Evolutionary conservation across 2,888 invertebrate genomes (phyloP).

Genomic region (Xestia ashworthii): DNA sequence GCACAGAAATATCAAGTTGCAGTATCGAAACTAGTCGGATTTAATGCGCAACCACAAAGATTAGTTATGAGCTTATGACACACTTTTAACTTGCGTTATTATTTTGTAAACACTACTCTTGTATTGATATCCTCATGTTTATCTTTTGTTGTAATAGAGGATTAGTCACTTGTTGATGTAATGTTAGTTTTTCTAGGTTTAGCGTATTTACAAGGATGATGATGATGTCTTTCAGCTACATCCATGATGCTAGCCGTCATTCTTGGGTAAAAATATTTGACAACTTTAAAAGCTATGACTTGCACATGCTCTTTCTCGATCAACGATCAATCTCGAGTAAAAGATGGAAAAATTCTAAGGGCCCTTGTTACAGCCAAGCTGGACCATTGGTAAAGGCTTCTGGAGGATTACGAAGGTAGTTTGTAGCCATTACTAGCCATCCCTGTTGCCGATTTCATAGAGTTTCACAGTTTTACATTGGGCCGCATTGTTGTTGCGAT

Average conservation of each 20-base stretch:
- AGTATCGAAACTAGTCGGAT: conserved; percentile 29
- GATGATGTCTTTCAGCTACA: background rate
- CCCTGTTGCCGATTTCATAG: background rate
- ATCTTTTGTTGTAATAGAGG: background rate
- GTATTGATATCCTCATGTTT: background rate
- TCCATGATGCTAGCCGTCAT: background rate
- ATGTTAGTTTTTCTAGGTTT: background rate
- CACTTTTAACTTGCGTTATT: conserved; percentile 23
- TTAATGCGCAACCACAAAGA: conserved; percentile 24
- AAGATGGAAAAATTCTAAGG: background rate
- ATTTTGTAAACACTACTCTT: conserved; percentile 26
- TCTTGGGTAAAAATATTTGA: background rate
- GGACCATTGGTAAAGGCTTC: background rate
- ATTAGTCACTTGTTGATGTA: conserved; percentile 5
- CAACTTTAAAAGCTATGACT: background rate
- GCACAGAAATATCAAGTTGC: background rate
- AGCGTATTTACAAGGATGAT: too few relatives aligned
- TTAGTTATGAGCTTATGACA: conserved; percentile 18
- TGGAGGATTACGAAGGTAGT: background rate
- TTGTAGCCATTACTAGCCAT: background rate
- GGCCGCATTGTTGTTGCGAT: background rate
- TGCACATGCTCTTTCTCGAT: background rate
- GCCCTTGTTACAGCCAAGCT: background rate
- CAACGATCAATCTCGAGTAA: background rate
- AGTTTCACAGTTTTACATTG: background rate